Evolutionary conservation across 92 coral and sea anemone genomes (phyloP).

Genomic region (Epizoanthus stellaris): DNA sequence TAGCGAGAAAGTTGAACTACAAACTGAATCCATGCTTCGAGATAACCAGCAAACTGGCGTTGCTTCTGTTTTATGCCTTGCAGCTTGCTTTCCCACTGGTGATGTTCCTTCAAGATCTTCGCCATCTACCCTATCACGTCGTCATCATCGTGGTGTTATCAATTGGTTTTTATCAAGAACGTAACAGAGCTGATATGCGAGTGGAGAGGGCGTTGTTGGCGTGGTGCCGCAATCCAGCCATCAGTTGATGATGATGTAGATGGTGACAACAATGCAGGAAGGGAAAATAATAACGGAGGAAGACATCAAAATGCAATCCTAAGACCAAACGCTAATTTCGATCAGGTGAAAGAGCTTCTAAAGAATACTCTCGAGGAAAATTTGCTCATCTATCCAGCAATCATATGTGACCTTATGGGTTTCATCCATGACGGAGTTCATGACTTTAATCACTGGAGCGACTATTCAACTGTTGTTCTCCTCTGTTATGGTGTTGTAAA

Average conservation of each 20-base stretch:
- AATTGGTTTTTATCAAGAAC: neutral
- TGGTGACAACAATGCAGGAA: neutral
- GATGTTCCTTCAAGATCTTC: neutral
- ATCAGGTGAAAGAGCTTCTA: neutral
- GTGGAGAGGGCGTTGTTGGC: neutral
- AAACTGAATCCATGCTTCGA: neutral
- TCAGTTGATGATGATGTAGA: neutral
- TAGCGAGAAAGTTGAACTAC: neutral
- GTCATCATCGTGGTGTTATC: neutral
- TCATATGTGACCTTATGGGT: neutral
- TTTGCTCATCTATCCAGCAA: conserved; percentile 2
- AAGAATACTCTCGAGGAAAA: neutral
- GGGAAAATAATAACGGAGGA: neutral
- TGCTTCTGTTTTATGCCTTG: neutral
- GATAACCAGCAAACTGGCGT: neutral
- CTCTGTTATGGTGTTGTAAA: neutral
- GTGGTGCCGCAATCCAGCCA: neutral
- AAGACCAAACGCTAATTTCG: neutral
- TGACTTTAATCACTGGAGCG: neutral
- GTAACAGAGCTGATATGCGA: neutral
- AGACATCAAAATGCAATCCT: neutral
- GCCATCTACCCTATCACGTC: neutral
- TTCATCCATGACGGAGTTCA: conserved; percentile 7
- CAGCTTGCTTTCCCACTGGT: neutral
- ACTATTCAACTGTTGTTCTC: neutral